Conservation (phyloP, 1,140 invertebrate species). For the Bombus polaris region DNA sequence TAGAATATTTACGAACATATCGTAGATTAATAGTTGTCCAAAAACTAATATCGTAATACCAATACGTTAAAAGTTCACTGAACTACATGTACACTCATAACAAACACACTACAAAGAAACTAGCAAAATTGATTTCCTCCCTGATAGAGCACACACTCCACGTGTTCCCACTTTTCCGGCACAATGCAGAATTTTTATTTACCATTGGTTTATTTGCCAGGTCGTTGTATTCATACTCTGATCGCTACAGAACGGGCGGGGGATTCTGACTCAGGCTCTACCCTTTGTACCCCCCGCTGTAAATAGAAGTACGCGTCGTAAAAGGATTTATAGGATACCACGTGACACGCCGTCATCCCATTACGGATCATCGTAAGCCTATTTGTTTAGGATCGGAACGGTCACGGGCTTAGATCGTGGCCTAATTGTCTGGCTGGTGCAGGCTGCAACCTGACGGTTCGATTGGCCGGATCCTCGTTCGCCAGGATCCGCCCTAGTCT, state of each 20-base stretch:
- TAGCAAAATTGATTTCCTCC: constrained; percentile 31
- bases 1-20: too few species aligned
- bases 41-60: neutral
- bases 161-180: neutral
- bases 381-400: constrained; percentile 75
- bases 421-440: constrained; percentile 71
- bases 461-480: constrained; percentile 55
- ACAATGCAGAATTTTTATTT: constrained; percentile 33
- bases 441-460: constrained; percentile 62
- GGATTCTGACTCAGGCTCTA: constrained; percentile 30
- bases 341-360: constrained; percentile 71
- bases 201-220: constrained; percentile 34
- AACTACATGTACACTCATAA: neutral
- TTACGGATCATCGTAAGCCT: constrained; percentile 76
- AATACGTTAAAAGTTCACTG: neutral
- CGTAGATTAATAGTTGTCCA: too few species aligned
- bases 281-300: constrained; percentile 35
- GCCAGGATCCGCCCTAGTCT: constrained; percentile 13
- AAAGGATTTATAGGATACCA: constrained; percentile 66
- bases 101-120: neutral
- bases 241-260: neutral
- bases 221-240: constrained; percentile 27
- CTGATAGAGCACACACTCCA: neutral
- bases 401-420: constrained; percentile 67
- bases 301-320: constrained; percentile 56